Conservation (phyloP, 2,113 vertebrate species). For the Dendropsophus ebraccatus region DNA sequence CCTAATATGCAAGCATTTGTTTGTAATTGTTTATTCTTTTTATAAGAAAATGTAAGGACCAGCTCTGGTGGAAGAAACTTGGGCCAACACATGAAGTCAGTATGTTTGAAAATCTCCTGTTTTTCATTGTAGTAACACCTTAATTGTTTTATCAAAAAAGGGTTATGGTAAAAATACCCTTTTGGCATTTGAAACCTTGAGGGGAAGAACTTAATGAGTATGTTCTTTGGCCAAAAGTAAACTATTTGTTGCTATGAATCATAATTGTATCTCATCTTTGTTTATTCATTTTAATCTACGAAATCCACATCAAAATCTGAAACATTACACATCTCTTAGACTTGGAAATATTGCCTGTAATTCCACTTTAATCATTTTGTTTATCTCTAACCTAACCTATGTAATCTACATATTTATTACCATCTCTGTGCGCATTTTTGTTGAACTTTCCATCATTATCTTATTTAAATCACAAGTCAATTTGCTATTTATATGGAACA, state of each 20-base stretch:
- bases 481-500: neutral
- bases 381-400: slow-evolving; percentile 30
- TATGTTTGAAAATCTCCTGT: no score
- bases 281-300: neutral
- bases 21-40: no score
- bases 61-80: no score
- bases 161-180: neutral
- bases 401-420: slow-evolving; percentile 19
- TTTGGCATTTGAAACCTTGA: neutral
- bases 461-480: slow-evolving; percentile 21
- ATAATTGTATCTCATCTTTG: neutral
- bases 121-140: no score
- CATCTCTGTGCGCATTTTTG: slow-evolving; percentile 14
- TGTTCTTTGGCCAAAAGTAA: neutral
- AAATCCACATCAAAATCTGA: neutral
- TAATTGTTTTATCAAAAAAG: no score
- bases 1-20: no score
- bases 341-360: neutral
- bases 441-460: slow-evolving; percentile 13
- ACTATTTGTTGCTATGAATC: neutral
- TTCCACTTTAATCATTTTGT: slow-evolving; percentile 18
- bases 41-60: no score
- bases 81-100: no score
- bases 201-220: neutral
- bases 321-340: neutral